A percentile compares a stretch with the other conserved stretches of the same genome.
Evolutionary conservation across 2,888 invertebrate genomes (phyloP).

Genomic region (Barypeithes pellucidus): DNA sequence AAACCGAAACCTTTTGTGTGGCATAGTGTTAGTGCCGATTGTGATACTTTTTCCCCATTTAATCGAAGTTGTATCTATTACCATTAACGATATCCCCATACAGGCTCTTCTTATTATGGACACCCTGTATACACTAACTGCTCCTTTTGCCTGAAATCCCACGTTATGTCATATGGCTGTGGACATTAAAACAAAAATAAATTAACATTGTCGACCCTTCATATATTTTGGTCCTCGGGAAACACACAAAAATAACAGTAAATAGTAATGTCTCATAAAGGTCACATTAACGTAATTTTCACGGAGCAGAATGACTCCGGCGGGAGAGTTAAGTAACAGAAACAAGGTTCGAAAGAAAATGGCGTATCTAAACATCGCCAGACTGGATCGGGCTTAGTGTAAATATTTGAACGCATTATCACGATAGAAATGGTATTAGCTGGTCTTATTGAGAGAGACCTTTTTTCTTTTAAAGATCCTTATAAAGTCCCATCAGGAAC

Average conservation of each 20-base stretch:
- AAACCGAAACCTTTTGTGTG: too few species aligned
- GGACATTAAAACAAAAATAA: background rate
- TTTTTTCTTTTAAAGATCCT: background rate
- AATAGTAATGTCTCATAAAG: constrained; percentile 30
- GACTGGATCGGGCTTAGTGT: constrained; percentile 1
- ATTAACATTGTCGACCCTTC: background rate
- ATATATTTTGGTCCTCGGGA: background rate
- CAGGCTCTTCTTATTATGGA: too few species aligned
- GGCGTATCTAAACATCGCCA: constrained; percentile 8
- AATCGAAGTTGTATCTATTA: too few species aligned
- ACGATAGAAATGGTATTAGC: background rate
- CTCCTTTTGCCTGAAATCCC: too few species aligned
- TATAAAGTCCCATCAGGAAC: too few species aligned
- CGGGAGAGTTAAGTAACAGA: constrained; percentile 32
- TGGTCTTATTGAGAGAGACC: background rate
- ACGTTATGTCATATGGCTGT: background rate
- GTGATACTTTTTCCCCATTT: too few species aligned
- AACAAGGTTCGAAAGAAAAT: constrained; percentile 33
- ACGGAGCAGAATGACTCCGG: constrained; percentile 16
- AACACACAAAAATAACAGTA: constrained; percentile 34
- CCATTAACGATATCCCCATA: too few species aligned
- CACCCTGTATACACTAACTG: too few species aligned
- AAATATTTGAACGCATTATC: constrained; percentile 15
- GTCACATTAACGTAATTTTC: constrained; percentile 31
- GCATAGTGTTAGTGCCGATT: too few species aligned